Evolutionary conservation across 2,797 vertebrate genomes (phyloP).

Genomic region (Eulemur mongoz): DNA sequence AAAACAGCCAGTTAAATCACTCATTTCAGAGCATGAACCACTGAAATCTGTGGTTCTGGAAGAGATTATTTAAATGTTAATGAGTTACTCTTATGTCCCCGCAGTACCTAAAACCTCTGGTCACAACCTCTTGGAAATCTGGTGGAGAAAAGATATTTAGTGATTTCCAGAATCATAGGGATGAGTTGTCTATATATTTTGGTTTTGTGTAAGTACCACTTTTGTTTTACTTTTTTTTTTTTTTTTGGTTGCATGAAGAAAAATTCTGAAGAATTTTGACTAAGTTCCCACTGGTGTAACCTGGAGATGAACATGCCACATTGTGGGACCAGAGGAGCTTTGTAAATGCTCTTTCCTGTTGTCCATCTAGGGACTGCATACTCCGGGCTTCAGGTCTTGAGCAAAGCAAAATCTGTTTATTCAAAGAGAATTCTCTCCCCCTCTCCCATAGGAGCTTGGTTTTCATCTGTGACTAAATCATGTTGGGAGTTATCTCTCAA

Average conservation of each 20-base stretch:
- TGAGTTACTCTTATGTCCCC: background rate
- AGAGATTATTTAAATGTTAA: background rate
- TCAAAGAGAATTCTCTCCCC: background rate
- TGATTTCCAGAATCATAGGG: background rate
- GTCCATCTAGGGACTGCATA: too few relatives aligned
- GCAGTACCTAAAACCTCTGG: background rate
- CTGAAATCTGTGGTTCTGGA: background rate
- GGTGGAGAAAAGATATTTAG: background rate
- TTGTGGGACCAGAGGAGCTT: background rate
- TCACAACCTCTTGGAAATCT: background rate
- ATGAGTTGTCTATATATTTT: background rate
- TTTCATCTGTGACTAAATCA: constrained; percentile 48
- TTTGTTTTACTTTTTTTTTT: background rate
- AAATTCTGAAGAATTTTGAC: background rate
- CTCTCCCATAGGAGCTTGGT: background rate
- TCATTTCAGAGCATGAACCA: background rate
- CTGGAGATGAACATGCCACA: background rate
- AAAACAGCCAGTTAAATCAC: background rate
- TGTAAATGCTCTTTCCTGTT: background rate
- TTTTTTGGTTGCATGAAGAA: constrained; percentile 5
- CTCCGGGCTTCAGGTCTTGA: background rate
- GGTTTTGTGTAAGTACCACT: background rate
- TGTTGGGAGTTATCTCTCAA: constrained; percentile 52
- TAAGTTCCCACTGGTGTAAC: background rate
- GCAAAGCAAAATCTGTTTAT: background rate